phyloP scores from a whole-genome alignment of 2,113 vertebrate genomes.

The Dryoscopus gambensis region DNA sequence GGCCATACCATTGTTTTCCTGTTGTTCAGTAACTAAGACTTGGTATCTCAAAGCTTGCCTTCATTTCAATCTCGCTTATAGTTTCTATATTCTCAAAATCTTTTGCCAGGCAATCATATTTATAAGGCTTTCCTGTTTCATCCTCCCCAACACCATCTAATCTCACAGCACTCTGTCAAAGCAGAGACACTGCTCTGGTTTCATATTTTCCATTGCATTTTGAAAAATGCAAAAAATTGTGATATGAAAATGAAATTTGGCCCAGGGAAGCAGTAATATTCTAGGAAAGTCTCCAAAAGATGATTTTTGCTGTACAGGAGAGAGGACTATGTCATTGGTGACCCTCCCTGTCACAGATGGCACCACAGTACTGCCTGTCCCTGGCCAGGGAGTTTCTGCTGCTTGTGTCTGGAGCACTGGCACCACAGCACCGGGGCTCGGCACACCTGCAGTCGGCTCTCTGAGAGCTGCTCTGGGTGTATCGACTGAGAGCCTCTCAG shows the following conservation, averaged over 20 bases:
- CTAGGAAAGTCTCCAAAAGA: not conserved
- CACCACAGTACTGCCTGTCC: not conserved
- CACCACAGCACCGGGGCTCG: rapidly evolving
- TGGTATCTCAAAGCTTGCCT: no score
- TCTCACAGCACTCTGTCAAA: not conserved
- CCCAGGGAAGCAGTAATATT: not conserved
- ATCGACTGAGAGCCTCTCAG: not conserved
- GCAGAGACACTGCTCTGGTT: not conserved
- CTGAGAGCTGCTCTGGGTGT: not conserved
- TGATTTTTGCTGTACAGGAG: not conserved
- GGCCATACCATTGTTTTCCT: no score
- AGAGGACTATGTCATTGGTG: not conserved
- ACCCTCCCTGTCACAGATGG: not conserved
- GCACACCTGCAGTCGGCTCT: not conserved
- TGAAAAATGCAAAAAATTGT: not conserved
- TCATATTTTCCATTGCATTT: not conserved
- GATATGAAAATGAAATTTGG: not conserved
- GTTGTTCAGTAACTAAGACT: no score
- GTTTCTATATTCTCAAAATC: no score
- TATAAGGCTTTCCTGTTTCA: no score
- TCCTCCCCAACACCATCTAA: no score
- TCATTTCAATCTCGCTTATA: no score
- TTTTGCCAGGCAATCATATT: no score
- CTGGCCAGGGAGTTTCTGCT: not conserved
- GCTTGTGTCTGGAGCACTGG: rapidly evolving